These are phyloP conservation scores for Thera obeliscata DNA, from an alignment of 2,888 invertebrate genomes.

Conservation along the genomic window DNA sequence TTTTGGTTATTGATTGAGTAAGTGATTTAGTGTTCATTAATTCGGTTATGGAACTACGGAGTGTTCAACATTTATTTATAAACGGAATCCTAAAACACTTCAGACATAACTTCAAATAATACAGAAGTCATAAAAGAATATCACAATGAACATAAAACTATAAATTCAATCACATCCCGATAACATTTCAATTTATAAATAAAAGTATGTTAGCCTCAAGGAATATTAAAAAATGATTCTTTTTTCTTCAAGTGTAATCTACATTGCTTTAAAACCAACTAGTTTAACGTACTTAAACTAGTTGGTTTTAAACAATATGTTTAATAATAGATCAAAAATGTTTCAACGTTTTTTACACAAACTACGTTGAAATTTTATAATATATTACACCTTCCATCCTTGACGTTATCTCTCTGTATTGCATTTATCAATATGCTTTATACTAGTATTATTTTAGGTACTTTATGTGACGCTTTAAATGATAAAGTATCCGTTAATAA, in stretches of 20 bases:
- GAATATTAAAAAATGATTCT: slow-evolving; percentile 3
- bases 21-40: too few relatives aligned
- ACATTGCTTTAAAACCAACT: too few relatives aligned
- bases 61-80: neutral
- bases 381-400: too few relatives aligned
- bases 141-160: neutral
- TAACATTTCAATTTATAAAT: neutral
- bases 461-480: slow-evolving; percentile 5
- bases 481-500: slow-evolving; percentile 18
- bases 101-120: too few relatives aligned
- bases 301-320: too few relatives aligned
- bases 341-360: too few relatives aligned
- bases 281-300: too few relatives aligned
- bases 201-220: neutral
- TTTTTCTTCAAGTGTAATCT: neutral
- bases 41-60: too few relatives aligned
- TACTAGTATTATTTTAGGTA: slow-evolving; percentile 9
- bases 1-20: too few relatives aligned
- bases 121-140: neutral
- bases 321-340: too few relatives aligned
- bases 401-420: neutral
- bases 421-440: neutral
- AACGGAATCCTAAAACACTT: neutral
- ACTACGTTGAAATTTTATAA: too few relatives aligned
- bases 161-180: slow-evolving; percentile 1